A percentile compares a stretch with the other conserved stretches of the same genome.
These are phyloP conservation scores for Timema cristinae DNA, from an alignment of 2,888 invertebrate species.

Conservation along the genomic window DNA sequence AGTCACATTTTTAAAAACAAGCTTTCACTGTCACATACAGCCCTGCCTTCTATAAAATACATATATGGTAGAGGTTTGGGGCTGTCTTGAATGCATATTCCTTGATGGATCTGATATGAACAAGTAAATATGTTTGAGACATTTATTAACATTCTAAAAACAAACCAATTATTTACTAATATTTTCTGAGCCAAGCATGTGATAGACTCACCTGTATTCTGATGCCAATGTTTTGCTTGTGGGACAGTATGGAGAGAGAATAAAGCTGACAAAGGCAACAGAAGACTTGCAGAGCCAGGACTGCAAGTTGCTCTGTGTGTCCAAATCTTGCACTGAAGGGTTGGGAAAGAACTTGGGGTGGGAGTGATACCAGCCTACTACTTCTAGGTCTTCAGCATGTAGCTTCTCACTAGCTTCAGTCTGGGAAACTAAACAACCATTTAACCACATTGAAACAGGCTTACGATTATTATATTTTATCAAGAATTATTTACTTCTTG, in stretches of 20 bases:
- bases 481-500: too few species aligned
- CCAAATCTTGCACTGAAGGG: constrained; percentile 66
- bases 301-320: constrained; percentile 60
- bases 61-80: too few species aligned
- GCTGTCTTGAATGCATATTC: too few species aligned
- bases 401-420: constrained; percentile 58
- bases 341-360: constrained; percentile 67
- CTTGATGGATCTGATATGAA: too few species aligned
- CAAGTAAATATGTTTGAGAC: too few species aligned
- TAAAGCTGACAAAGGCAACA: constrained; percentile 59
- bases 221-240: constrained; percentile 51
- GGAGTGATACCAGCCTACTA: constrained; percentile 75
- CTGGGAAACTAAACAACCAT: constrained; percentile 51
- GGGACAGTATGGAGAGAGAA: constrained; percentile 61
- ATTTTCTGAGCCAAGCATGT: neutral
- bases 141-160: too few species aligned
- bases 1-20: too few species aligned
- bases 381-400: constrained; percentile 46
- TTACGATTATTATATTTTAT: too few species aligned
- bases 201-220: constrained; percentile 46
- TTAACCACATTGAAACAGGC: constrained; percentile 14
- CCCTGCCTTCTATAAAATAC: too few species aligned
- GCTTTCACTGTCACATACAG: too few species aligned
- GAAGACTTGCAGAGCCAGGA: constrained; percentile 51
- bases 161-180: too few species aligned